Evolutionary conservation across 2,113 vertebrate genomes (phyloP), one percentile per base, ranked within the genome.

Genomic region (Circaetus gallicus): DNA sequence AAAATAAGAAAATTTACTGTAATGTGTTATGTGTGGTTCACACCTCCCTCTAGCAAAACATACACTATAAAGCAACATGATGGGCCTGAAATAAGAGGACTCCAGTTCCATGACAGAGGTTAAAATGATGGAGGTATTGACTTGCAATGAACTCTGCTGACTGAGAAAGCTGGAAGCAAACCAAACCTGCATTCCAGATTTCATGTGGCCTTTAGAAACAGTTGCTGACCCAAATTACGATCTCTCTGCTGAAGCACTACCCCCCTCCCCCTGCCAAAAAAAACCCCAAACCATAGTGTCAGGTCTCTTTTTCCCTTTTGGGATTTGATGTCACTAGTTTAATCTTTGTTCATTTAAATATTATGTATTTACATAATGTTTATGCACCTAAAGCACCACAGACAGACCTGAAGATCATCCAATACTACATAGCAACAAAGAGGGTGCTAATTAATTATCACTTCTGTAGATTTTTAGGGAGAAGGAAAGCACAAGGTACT

Each of bases 251-350:
- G 29, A 65, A 50, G 28, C 29, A 18, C 32, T 28, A 52, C 8
- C 3, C 4, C 45, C 11, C 34, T 7, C 3, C 6, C 14, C 7
- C 19, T 10, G 13, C 22, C 2, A 14, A 17, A 24, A 50, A 21
- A 19, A 45, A 19, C 10, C 10, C 24, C 49, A 50, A 50, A 25
- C 2, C 6, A 25, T 16, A 62, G 25, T 11, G 17, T 16, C 34
- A 55, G 12, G 18, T 26, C 22, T 42, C 42, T 55, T 50, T 17
- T 59, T 25, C 42, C 16, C 13, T 42, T 31, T 50, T 26, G 22
- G 49, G 17, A 50, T 74, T 25, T 69, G 18, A 62, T 25, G 21
- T 47, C 26, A 36, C 6, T 28, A 18, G 36, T 62, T 73, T 29
- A 62, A 69, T 38, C 24, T 62, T 56, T 56, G 31, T 42, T 71